Percentiles rank a stretch among this genome's conserved stretches.
Evolutionary conservation across 1,140 invertebrate species (phyloP).

Genomic region (Cardiocondyla obscurior): DNA sequence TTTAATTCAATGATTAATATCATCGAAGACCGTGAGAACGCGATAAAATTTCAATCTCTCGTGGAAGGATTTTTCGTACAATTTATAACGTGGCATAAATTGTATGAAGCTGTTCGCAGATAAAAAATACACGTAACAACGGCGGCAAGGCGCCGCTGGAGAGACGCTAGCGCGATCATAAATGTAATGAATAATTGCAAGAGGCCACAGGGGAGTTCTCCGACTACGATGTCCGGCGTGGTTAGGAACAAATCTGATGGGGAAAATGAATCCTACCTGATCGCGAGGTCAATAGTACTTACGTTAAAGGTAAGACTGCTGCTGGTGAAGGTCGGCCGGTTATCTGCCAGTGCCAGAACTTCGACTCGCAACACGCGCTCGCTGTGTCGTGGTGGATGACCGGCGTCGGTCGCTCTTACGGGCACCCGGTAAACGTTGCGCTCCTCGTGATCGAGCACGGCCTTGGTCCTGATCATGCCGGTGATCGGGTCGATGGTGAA

Average conservation of each 20-base stretch:
- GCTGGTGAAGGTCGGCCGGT: conserved; percentile 94
- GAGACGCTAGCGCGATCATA: conserved; percentile 8
- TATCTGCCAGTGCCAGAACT: conserved; percentile 95
- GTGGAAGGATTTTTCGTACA: background rate
- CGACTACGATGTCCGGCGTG: background rate
- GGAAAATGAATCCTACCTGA: conserved; percentile 24
- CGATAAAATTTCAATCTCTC: conserved; percentile 11
- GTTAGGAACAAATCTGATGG: background rate
- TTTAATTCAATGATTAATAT: background rate
- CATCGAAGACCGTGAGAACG: background rate
- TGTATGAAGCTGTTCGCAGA: background rate
- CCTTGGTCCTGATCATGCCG: conserved; percentile 94
- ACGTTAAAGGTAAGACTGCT: conserved; percentile 94
- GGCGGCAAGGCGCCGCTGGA: background rate
- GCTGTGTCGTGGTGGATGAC: conserved; percentile 91
- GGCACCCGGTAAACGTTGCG: conserved; percentile 93
- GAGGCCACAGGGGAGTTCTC: background rate
- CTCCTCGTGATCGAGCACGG: conserved; percentile 95
- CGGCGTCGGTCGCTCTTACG: conserved; percentile 94
- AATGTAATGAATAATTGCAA: conserved; percentile 20
- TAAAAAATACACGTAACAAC: background rate
- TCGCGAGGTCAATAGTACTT: conserved; percentile 76
- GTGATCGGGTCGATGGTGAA: conserved; percentile 94
- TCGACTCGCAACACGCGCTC: conserved; percentile 93
- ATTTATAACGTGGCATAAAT: background rate